Base-by-base conservation (phyloP, 2,888 invertebrate species). In the Caenorhabditis drosophilae region DNA sequence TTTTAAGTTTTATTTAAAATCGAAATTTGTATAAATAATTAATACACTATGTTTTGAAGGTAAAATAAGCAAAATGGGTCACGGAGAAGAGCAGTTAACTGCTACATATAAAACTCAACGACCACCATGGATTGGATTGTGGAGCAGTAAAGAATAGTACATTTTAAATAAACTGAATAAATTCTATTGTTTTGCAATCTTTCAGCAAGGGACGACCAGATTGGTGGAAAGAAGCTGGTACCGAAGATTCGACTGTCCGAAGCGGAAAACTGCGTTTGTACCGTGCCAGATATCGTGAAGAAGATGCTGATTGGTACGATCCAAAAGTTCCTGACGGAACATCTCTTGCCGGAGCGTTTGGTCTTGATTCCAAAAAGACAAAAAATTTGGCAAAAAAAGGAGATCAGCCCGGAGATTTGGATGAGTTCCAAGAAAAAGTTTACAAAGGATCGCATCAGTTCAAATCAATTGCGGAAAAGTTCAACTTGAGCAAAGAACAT, bases 181-280 rank as follows among this genome's bases (percentile, higher is more conserved):
- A 25, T 38, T 42, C n/a, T 27, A 48, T 27, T 18, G 15, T 51
- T 23, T 25, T 40, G 44, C 51, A 38, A n/a, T 18, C 18, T 62
- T 78, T 35, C 53, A 80, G 80, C 63, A 77, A 69, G 12, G 80
- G 80, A 20, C 70, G 78, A 25, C 63, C 73, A 18, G 78, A 80
- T 52, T 80, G 78, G 77, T 80, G 80, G 80, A 77, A 74, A 26
- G 80, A 80, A 57, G 48, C 70, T 3, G 79, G 78, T 22, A 51
- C 59, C 3, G 66, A 75, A 38, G 76, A 77, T 44, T 69, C 67
- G 6, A 41, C 70, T 3, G 61, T 51, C 12, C 67, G 74, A 15
- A 54, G 58, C 31, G 76, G 73, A 31, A 62, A 70, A 51, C 57
- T 68, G 11, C 73, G 73, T 31, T 57, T 73, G 2, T 48, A 60